Base-by-base conservation (phyloP, 1,140 invertebrate genomes). In the Drosophila guanche region DNA sequence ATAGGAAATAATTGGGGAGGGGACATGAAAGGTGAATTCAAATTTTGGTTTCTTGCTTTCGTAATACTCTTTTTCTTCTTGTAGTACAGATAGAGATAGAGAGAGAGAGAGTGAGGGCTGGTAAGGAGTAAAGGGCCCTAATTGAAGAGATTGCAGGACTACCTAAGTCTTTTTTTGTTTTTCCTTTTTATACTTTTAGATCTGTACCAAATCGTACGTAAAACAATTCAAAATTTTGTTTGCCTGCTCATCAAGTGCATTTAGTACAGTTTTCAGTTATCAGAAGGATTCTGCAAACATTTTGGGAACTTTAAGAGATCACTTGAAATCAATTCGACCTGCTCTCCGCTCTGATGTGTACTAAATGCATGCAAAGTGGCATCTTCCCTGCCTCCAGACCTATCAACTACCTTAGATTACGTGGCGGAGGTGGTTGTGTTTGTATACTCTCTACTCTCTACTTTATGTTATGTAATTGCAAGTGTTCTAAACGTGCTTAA, bases 401-500 rank as follows among this genome's bases (percentile, higher is more conserved):
- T 58, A 70, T 37, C 40, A 55, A 72, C 68, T 77, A 79, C 56
- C 68, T 76, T 78, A 37, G 3, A 37, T 37, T 37, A 37, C 33
- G 10, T 12, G 33, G 33, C 4, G 10, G 10, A 10, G 33, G 4
- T 37, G 29, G 29, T 33, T 20, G 16, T 20, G 16, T 20, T 20
- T 20, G 8, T 33, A 8, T 10, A 83, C 47, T 27, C 33, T 50
- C 70, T 83, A 56, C n/a, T 65, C 47, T 20, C 16, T 20, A 20
- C 16, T 20, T 20, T 20, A 20, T 20, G 1, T 20, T 52, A 76
- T 76, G 68, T 79, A 77, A 66, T 75, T 51, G 68, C 63, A 65
- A 53, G 81, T 76, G 66, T 76, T 77, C 75, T 77, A 81, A 88
- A 80, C 68, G 81, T 85, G 80, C 81, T 80, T 57, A 74, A 80